Evolutionary conservation across 2,113 vertebrate species (phyloP), one percentile per base, ranked within the genome.

Genomic region (Thryonomys swinderianus): DNA sequence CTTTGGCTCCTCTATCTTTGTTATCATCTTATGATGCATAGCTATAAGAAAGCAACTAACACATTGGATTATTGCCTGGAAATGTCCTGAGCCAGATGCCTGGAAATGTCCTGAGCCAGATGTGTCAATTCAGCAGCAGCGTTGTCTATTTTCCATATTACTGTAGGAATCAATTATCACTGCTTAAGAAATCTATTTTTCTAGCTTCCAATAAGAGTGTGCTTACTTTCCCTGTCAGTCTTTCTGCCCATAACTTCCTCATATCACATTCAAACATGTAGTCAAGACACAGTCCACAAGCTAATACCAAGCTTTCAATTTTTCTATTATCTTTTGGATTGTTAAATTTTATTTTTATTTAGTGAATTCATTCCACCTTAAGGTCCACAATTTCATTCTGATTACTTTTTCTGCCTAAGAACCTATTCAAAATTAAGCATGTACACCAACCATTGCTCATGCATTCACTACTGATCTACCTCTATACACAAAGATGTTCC

Each of bases 281-380:
- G 37, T 13, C 71, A 57, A 32, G 34, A 79, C 37, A 45, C 11
- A 64, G 20, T 30, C 66, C 5, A 42, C 85, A 81, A 61, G 6
- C 30, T 67, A 91, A 80, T 5, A 59, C 14, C 21, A 79, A 21
- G 3, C 37, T 88, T 93, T 85, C 66, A 30, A 74, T 76, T 55
- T 80, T 66, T 40, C 14, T 16, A 51, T 57, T 80, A 30, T 69
- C 0, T 79, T 95, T 93, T 34, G 23, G 23, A 42, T 57, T 67
- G 78, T 62, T 62, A 20, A 57, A 66, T 67, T 93, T 95, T 4
- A 45, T 16, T 53, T 94, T 85, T 91, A 5, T 88, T 89, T 88
- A n/a, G 59, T 59, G 12, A 32, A 13, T 78, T 95, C 0, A 17
- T 9, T 14, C 9, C 55, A 51, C 67, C 7, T 66, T 42, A 78